These are phyloP conservation scores for Neoitamus cyanurus DNA, from an alignment of 2,888 invertebrate species.

Conservation along the genomic window DNA sequence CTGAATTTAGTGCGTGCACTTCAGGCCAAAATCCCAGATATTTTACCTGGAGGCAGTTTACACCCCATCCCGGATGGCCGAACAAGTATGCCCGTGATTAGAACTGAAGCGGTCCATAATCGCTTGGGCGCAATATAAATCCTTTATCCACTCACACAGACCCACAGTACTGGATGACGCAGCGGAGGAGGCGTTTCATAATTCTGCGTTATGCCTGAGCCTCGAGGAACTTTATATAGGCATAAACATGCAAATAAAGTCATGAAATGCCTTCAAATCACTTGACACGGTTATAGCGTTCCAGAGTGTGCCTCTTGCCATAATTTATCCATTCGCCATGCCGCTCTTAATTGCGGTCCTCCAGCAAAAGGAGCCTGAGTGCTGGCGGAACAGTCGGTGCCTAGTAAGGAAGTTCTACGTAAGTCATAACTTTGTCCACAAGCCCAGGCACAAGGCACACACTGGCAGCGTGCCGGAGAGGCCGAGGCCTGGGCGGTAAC, in stretches of 20 bases:
- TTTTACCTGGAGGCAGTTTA: background rate
- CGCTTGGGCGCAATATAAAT: background rate
- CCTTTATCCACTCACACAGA: background rate
- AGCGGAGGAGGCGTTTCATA: conserved; percentile 7
- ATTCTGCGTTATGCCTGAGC: background rate
- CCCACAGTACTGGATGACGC: background rate
- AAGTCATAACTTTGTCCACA: conserved; percentile 17
- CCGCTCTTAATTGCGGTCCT: conserved; percentile 43
- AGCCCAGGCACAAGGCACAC: background rate
- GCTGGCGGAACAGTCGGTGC: background rate
- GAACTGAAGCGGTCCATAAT: background rate
- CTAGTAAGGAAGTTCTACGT: background rate
- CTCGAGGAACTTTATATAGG: conserved; percentile 16
- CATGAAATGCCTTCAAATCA: conserved; percentile 44
- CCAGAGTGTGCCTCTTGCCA: background rate
- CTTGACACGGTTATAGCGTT: conserved; percentile 40
- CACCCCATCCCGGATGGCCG: background rate
- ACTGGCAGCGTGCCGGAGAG: background rate
- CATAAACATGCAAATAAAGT: conserved; percentile 45
- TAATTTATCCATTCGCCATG: conserved; percentile 35
- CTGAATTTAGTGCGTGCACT: conserved; percentile 17
- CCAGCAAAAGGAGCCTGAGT: background rate
- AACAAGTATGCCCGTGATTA: background rate
- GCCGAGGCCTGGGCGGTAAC: background rate
- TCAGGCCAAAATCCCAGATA: background rate